phyloP scores from a whole-genome alignment of 2,888 invertebrate species.

The Lomographa bimaculata region DNA sequence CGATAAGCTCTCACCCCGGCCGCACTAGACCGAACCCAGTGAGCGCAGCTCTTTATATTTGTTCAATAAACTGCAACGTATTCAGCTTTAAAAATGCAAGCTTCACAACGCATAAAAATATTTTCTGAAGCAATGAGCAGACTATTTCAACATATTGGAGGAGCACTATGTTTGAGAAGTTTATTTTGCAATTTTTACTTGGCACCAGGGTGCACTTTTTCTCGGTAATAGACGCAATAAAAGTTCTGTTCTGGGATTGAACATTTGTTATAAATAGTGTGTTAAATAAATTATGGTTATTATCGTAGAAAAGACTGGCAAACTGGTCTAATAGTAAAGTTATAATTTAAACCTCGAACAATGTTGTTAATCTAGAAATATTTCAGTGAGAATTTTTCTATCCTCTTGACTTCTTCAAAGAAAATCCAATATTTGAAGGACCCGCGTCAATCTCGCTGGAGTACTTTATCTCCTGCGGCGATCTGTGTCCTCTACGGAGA shows the following conservation, averaged over 20 bases:
- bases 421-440: slow-evolving; percentile 48
- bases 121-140: slow-evolving; percentile 11
- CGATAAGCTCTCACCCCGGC: slow-evolving; percentile 61
- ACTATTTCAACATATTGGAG: slow-evolving; percentile 7
- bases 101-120: slow-evolving; percentile 15
- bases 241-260: slow-evolving; percentile 15
- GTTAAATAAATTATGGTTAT: no score
- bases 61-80: slow-evolving; percentile 48
- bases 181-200: slow-evolving; percentile 17
- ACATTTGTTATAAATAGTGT: no score
- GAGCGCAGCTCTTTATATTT: slow-evolving; percentile 47
- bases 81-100: slow-evolving; percentile 38
- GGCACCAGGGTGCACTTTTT: slow-evolving; percentile 7
- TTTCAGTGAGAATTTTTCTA: no score
- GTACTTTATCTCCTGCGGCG: slow-evolving; percentile 49
- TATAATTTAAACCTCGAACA: no score
- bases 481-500: slow-evolving; percentile 53
- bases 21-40: slow-evolving; percentile 24
- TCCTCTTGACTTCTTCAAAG: slow-evolving; percentile 36
- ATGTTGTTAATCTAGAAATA: no score
- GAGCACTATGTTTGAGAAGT: slow-evolving; percentile 1
- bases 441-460: slow-evolving; percentile 43
- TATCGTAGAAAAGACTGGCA: no score
- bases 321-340: no score
- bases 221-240: slow-evolving; percentile 5